These are phyloP conservation scores for Sarcophaga variegata DNA, from an alignment of 2,888 invertebrate species.

Conservation along the genomic window DNA sequence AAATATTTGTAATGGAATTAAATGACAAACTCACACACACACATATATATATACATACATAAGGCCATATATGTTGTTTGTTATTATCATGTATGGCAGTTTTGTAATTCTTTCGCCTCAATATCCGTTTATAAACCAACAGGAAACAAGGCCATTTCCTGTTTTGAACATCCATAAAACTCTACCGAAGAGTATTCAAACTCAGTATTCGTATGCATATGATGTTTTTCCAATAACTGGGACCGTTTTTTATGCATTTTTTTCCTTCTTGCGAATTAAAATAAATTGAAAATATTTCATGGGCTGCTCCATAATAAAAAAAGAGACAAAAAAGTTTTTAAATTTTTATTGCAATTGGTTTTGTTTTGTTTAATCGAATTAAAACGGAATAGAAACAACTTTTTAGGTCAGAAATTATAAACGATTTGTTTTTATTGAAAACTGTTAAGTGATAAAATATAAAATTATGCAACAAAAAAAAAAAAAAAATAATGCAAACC, in stretches of 20 bases:
- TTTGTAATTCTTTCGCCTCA: slow-evolving; percentile 37
- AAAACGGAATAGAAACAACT: too few species aligned
- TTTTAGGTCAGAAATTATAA: too few species aligned
- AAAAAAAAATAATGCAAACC: too few species aligned
- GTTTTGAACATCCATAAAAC: slow-evolving; percentile 25
- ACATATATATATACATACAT: neutral
- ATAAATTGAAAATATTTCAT: slow-evolving; percentile 31
- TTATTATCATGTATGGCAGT: neutral
- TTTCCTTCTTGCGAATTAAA: slow-evolving; percentile 21
- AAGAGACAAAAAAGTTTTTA: neutral
- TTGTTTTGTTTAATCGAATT: too few species aligned
- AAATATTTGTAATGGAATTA: slow-evolving; percentile 28
- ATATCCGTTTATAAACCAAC: slow-evolving; percentile 50
- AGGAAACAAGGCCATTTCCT: slow-evolving; percentile 55
- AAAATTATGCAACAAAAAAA: too few species aligned
- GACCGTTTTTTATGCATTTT: neutral
- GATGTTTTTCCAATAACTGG: slow-evolving; percentile 19
- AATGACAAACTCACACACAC: slow-evolving; percentile 3
- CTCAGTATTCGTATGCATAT: slow-evolving; percentile 21
- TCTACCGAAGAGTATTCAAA: neutral
- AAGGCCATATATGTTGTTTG: neutral
- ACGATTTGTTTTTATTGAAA: too few species aligned
- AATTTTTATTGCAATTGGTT: neutral
- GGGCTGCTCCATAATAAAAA: neutral
- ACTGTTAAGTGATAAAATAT: too few species aligned